phyloP scores from a whole-genome alignment of 2,113 vertebrate species.

The Columba janthina region DNA sequence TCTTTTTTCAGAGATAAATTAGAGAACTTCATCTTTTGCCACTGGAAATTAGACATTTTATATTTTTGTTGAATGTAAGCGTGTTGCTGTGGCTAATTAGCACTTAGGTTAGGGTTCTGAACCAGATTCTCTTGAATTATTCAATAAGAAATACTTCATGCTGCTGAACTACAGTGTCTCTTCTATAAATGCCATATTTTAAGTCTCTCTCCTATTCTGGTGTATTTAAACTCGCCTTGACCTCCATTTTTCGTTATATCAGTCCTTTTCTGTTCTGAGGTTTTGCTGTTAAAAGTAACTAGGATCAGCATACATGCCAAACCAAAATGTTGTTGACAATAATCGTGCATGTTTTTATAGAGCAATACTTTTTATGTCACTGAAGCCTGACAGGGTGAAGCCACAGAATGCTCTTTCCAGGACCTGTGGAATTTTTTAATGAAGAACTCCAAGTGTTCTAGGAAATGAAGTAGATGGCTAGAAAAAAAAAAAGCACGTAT shows the following conservation, averaged over 20 bases:
- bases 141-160: background rate
- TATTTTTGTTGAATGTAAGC: constrained; percentile 17
- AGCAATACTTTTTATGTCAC: background rate
- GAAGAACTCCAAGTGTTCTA: background rate
- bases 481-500: background rate
- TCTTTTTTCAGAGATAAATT: background rate
- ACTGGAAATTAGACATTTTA: constrained; percentile 10
- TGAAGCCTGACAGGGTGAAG: background rate
- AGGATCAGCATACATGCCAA: background rate
- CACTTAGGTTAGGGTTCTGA: background rate
- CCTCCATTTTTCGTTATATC: constrained; percentile 5
- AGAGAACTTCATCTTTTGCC: background rate
- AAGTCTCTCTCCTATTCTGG: background rate
- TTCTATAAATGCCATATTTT: constrained; percentile 17
- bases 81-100: constrained; percentile 28
- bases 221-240: constrained; percentile 35
- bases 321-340: background rate
- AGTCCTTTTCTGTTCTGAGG: background rate
- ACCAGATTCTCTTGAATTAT: constrained; percentile 22
- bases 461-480: background rate
- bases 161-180: background rate
- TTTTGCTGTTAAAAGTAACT: constrained; percentile 1
- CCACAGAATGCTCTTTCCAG: background rate
- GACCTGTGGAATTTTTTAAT: background rate
- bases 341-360: background rate